phyloP scores from a whole-genome alignment of 2,888 invertebrate species.

The Nomada goodeniana region DNA sequence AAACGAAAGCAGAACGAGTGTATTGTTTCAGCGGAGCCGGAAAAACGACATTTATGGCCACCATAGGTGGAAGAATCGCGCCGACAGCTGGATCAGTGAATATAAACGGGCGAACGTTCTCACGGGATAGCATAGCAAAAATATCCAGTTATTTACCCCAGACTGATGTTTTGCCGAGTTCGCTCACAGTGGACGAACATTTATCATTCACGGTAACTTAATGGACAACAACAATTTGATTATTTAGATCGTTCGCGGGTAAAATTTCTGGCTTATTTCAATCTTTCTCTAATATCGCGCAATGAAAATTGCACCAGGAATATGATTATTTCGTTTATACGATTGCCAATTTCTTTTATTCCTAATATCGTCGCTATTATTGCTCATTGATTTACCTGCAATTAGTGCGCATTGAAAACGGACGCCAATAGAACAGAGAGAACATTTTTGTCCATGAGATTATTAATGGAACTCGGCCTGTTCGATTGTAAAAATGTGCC shows the following conservation, averaged over 20 bases:
- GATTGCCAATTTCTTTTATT: no score
- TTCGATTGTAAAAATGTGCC: constrained; percentile 80
- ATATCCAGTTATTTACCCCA: constrained; percentile 88
- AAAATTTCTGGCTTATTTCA: no score
- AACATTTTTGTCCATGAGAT: constrained; percentile 43
- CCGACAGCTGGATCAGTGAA: constrained; percentile 84
- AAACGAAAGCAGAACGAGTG: no score
- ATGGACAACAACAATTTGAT: no score
- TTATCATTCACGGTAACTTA: constrained; percentile 88
- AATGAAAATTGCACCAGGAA: no score
- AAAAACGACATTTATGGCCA: constrained; percentile 86
- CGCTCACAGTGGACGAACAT: constrained; percentile 88
- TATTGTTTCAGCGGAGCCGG: constrained; percentile 86
- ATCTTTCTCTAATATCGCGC: no score
- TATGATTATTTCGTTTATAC: no score
- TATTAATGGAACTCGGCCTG: constrained; percentile 69
- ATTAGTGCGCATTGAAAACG: constrained; percentile 70
- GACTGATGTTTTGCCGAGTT: constrained; percentile 88
- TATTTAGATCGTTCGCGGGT: no score
- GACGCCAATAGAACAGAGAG: constrained; percentile 39
- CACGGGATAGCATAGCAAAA: constrained; percentile 85
- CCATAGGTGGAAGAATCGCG: constrained; percentile 85
- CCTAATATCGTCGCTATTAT: not conserved
- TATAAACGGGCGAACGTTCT: constrained; percentile 84
- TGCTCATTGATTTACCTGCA: not conserved